Base-by-base conservation (phyloP, 2,797 vertebrate species). In the Simalia tracyae region DNA sequence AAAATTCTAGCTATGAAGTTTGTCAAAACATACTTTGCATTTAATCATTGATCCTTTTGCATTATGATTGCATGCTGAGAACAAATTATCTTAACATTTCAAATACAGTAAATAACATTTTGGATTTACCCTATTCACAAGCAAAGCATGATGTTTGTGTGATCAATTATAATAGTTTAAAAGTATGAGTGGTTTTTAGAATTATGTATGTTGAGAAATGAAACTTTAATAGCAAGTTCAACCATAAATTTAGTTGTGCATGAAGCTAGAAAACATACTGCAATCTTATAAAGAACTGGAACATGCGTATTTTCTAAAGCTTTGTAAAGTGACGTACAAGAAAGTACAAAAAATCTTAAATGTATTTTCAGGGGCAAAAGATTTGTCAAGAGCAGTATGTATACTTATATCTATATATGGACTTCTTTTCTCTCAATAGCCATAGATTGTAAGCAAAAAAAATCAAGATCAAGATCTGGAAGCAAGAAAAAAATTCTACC, bases 391-490 rank as follows among this genome's bases (percentile, higher is more conserved):
- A 76, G 92, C 90, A 57, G 3, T 68, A 66, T 42, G 63, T 92
- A 84, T 93, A 92, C 88, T 93, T 95, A 95, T 84, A 46, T 94
- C 86, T 93, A 97, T 93, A 93, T 95, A 84, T 56, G 92, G 84
- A 94, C 95, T 93, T 96, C 93, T 97, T 95, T 95, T 81, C 96
- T 85, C 94, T 96, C 97, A 96, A 93, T 97, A 99, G 98, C 98
- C 95, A 98, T 98, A 96, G 98, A 98, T 96, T 99, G 98, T 98
- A 99, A 98, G 93, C 98, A 98, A 97, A 99, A 98, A 98, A 98
- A 98, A 97, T 98, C 98, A 93, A 98, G 98, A 97, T 98, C 98
- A 95, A 98, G 98, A 97, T 98, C 98, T 87, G 98, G 98, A 95
- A 98, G 98, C 93, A 99, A 99, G 97, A 98, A 98, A 97, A 99